Conservation (phyloP, 1,140 invertebrate species). For the Drosophila novamexicana region DNA sequence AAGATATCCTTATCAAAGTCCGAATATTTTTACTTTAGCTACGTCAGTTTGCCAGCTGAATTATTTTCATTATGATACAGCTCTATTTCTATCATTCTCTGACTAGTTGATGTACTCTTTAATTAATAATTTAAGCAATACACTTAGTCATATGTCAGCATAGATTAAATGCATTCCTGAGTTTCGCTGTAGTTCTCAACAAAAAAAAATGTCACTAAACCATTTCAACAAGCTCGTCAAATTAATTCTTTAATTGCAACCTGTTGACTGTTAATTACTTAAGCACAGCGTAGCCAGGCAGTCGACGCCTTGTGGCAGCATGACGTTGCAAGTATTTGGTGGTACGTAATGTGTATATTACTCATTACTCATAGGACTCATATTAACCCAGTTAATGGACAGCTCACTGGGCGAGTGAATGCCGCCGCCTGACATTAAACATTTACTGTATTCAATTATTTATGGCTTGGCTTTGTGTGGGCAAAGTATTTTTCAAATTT, state of each 20-base stretch:
- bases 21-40: too few species aligned
- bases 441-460: conserved; percentile 45
- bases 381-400: conserved; percentile 42
- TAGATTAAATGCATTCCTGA: neutral
- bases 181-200: too few species aligned
- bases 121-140: neutral
- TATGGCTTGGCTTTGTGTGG: neutral
- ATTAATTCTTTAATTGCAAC: neutral
- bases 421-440: conserved; percentile 40
- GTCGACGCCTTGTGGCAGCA: too few species aligned
- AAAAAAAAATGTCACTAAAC: neutral
- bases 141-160: conserved; percentile 22
- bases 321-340: neutral
- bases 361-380: conserved; percentile 27
- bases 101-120: too few species aligned
- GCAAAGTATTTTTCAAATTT: too few species aligned
- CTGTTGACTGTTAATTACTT: neutral
- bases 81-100: too few species aligned
- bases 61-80: too few species aligned
- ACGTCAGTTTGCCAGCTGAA: too few species aligned
- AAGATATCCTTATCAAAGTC: too few species aligned
- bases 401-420: neutral
- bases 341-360: neutral
- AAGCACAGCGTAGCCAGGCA: neutral
- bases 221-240: conserved; percentile 9